These are phyloP conservation scores for Limnephilus auricula DNA, from an alignment of 2,888 invertebrate species.

Conservation along the genomic window DNA sequence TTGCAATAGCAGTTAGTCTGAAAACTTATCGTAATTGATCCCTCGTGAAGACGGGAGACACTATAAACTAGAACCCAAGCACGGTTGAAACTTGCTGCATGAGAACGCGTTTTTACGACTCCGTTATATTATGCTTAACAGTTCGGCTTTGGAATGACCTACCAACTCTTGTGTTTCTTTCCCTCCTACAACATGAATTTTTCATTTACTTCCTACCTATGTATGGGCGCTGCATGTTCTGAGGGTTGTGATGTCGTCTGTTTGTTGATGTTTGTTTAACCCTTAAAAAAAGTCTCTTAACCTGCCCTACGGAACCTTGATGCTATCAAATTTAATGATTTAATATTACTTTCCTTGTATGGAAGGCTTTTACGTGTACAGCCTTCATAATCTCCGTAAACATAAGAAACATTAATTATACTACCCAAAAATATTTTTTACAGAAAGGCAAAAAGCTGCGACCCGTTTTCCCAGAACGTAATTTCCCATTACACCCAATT, in stretches of 20 bases:
- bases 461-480: neutral
- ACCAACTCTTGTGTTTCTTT: neutral
- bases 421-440: neutral
- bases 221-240: neutral
- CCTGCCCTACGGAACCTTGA: neutral
- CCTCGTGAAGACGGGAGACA: neutral
- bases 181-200: neutral
- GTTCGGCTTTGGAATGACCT: neutral
- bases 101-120: neutral
- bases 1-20: too few species aligned
- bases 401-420: too few species aligned
- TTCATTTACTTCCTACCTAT: neutral
- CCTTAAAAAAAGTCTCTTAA: neutral
- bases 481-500: conserved; percentile 19
- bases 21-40: neutral
- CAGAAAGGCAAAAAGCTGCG: neutral
- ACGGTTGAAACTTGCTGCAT: neutral
- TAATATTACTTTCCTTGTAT: neutral
- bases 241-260: neutral
- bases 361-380: too few species aligned
- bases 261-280: neutral
- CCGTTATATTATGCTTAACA: too few species aligned
- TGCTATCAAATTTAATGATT: neutral
- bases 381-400: too few species aligned
- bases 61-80: neutral